Conservation (phyloP, 1,140 invertebrate genomes). For the Drosophila nebulosa region DNA sequence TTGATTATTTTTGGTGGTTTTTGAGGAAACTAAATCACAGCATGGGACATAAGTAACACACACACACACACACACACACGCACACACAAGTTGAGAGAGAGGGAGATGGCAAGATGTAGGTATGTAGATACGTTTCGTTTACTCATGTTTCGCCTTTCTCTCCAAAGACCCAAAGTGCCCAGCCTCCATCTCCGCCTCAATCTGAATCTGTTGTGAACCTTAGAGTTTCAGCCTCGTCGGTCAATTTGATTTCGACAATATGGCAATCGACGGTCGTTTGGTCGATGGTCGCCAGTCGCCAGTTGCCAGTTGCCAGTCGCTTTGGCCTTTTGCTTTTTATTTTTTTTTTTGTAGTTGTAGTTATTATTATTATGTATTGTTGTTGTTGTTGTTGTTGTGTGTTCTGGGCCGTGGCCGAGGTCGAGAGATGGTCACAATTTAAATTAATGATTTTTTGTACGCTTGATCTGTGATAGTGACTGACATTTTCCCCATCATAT, state of each 20-base stretch:
- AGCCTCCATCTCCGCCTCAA: neutral
- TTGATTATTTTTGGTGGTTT: slow-evolving; percentile 32
- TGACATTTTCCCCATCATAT: slow-evolving; percentile 76
- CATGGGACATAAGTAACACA: slow-evolving; percentile 41
- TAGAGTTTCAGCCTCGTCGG: slow-evolving; percentile 27
- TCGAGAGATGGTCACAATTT: slow-evolving; percentile 71
- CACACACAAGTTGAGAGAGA: slow-evolving; percentile 10
- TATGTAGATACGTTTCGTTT: too few relatives aligned
- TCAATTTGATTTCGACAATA: slow-evolving; percentile 60
- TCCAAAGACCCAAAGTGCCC: slow-evolving; percentile 8
- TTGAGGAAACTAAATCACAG: slow-evolving; percentile 31
- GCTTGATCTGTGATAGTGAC: slow-evolving; percentile 78
- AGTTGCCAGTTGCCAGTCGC: slow-evolving; percentile 10
- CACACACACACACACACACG: slow-evolving; percentile 26
- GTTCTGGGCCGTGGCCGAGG: slow-evolving; percentile 42
- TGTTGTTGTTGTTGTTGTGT: slow-evolving; percentile 7
- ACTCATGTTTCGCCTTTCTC: slow-evolving; percentile 45
- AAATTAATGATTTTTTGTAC: slow-evolving; percentile 78
- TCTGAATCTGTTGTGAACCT: neutral
- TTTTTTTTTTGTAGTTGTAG: slow-evolving; percentile 16
- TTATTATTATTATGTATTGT: slow-evolving; percentile 10
- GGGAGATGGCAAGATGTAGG: neutral
- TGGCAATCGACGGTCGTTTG: slow-evolving; percentile 42
- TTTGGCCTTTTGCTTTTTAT: slow-evolving; percentile 43
- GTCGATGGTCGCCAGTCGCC: slow-evolving; percentile 4